Evolutionary conservation across 1,140 invertebrate species (phyloP).

Genomic region (Halyomorpha halys): DNA sequence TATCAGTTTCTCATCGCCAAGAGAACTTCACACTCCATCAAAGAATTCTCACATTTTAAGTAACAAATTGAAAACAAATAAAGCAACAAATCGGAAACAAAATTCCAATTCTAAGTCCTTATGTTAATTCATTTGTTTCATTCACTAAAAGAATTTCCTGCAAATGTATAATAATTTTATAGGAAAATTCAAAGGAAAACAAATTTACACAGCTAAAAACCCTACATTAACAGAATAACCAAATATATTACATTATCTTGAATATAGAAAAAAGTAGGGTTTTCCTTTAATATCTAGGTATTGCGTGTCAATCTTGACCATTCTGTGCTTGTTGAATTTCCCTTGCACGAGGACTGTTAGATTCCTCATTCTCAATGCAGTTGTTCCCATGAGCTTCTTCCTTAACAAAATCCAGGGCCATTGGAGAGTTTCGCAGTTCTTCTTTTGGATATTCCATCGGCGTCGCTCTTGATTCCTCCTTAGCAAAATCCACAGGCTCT

Average conservation of each 20-base stretch:
- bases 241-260: slow-evolving; percentile 3
- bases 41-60: slow-evolving; percentile 3
- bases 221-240: slow-evolving; percentile 9
- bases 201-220: slow-evolving; percentile 4
- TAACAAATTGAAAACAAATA: slow-evolving; percentile 8
- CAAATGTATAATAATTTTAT: slow-evolving; percentile 3
- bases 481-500: slow-evolving; percentile 24
- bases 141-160: slow-evolving; percentile 3
- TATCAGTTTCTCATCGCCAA: slow-evolving; percentile 26
- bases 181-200: slow-evolving; percentile 14
- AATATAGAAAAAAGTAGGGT: slow-evolving; percentile 2
- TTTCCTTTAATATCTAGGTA: slow-evolving; percentile 12
- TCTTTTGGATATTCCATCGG: slow-evolving; percentile 29
- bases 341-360: slow-evolving; percentile 16
- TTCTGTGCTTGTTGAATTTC: slow-evolving; percentile 25
- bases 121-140: slow-evolving; percentile 8
- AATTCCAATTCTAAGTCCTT: neutral
- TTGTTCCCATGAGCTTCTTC: slow-evolving; percentile 28
- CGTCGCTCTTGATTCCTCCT: slow-evolving; percentile 22
- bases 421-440: slow-evolving; percentile 28
- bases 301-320: slow-evolving; percentile 27
- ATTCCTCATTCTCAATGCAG: slow-evolving; percentile 25
- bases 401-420: slow-evolving; percentile 30
- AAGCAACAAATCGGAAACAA: slow-evolving; percentile 1
- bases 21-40: neutral